Evolutionary conservation across 2,113 vertebrate species (phyloP).

Genomic region (Forbesichthys papilliferus): DNA sequence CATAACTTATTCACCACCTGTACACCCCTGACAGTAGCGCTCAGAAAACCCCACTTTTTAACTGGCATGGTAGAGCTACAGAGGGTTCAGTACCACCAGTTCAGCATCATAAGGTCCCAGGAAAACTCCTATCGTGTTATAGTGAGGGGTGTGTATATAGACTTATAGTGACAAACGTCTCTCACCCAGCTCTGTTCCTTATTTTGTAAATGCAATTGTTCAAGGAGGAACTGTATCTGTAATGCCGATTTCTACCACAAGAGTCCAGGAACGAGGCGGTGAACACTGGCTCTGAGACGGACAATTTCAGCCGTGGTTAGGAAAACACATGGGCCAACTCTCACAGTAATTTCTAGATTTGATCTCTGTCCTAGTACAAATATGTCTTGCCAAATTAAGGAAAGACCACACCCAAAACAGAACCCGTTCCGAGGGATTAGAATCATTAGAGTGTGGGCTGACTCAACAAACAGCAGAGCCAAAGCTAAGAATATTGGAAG

Average conservation of each 20-base stretch:
- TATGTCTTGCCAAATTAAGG: conserved; percentile 9
- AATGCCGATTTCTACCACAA: no score
- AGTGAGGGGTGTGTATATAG: no score
- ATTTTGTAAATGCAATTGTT: not conserved
- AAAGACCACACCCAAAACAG: conserved; percentile 14
- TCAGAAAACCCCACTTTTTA: no score
- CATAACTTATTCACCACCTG: conserved; percentile 1
- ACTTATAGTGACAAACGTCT: no score
- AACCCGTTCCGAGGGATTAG: conserved; percentile 3
- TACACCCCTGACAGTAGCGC: no score
- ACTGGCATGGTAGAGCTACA: no score
- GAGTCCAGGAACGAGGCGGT: not conserved
- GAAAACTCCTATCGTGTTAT: no score
- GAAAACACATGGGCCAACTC: conserved; percentile 13
- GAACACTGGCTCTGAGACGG: conserved; percentile 24
- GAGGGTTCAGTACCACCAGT: no score
- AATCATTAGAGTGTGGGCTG: not conserved
- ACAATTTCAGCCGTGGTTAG: conserved; percentile 22
- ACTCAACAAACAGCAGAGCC: conserved; percentile 5
- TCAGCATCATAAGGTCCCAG: no score
- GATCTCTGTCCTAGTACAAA: conserved; percentile 19
- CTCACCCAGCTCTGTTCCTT: no score
- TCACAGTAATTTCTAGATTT: conserved; percentile 17
- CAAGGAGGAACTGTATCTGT: no score
- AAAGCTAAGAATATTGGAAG: conserved; percentile 1